Base-by-base conservation (phyloP, 2,888 invertebrate species). In the Argynnis bischoffii region DNA sequence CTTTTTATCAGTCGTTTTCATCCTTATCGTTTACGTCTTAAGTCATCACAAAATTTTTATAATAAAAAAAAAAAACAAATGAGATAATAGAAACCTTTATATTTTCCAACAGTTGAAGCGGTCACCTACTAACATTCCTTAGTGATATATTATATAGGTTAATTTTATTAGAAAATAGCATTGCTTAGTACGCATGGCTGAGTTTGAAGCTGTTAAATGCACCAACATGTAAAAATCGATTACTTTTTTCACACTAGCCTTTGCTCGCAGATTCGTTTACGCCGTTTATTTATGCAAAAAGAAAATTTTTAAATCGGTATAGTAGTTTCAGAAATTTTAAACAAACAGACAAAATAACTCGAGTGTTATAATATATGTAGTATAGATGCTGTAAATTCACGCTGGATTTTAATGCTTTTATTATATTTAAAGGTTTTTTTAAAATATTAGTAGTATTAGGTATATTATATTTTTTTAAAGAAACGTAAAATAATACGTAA, bases 111-210 rank as follows among this genome's bases (percentile, higher is more conserved):
- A 16, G 26, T 13, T 26, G 16, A 59, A 48, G n/a, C 26, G 3
- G 47, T 59, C 48, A 31, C 48, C 21, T 6, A 35, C 6, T 14
- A 46, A 16, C 51, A 51, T 48, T 56, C 50, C 15, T 64, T 2
- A 18, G 21, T 55, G 18, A 26, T 57, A n/a, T 57, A 47, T 59
- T 46, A 59, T 59, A 65, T 57, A 65, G 31, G 54, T 14, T 67
- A 64, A 64, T 67, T 59, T 64, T 57, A 64, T 67, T 67, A 67
- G 67, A 64, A 67, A 67, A 64, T 47, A 16, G 59, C 67, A 64
- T 64, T 63, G 67, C 51, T 55, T 55, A 66, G 55, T 56, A 67
- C 67, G 63, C 67, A 47, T 54, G 63, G 56, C 35, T 64, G 67
- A 46, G 46, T 57, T 35, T 16, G 41, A 64, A 57, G 57, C 35